Conservation (phyloP, 2,113 vertebrate species). For the Scomber japonicus region DNA sequence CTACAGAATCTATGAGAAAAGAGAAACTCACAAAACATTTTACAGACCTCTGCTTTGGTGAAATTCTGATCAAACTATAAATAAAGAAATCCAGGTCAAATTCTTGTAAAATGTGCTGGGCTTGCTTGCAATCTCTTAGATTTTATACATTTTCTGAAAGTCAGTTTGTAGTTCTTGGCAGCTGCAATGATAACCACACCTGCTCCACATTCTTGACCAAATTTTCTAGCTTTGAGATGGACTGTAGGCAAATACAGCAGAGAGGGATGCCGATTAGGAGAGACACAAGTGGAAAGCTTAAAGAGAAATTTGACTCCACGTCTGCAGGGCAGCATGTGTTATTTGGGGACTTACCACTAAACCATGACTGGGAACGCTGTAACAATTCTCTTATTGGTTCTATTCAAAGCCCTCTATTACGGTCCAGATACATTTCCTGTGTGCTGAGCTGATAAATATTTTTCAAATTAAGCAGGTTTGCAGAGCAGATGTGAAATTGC, state of each 20-base stretch:
- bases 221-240: constrained; percentile 21
- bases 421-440: not conserved
- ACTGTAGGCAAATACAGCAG: not conserved
- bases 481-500: not conserved
- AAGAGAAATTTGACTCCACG: constrained; percentile 14
- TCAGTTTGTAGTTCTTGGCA: constrained; percentile 5
- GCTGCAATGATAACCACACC: not conserved
- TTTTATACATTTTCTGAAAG: not conserved
- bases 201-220: constrained; percentile 23
- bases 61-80: not conserved
- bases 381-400: not conserved
- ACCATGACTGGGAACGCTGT: not conserved
- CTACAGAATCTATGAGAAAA: not conserved
- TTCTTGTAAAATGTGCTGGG: not conserved
- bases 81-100: not conserved
- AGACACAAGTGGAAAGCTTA: constrained; percentile 13
- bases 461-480: not conserved
- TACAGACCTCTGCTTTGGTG: not conserved
- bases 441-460: not conserved
- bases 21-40: not conserved
- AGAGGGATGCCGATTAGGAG: constrained; percentile 9
- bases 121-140: too few species aligned
- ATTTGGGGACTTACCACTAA: not conserved
- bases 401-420: not conserved
- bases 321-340: constrained; percentile 11